phyloP scores from a whole-genome alignment of 2,113 vertebrate species.

The Parotia lawesii region DNA sequence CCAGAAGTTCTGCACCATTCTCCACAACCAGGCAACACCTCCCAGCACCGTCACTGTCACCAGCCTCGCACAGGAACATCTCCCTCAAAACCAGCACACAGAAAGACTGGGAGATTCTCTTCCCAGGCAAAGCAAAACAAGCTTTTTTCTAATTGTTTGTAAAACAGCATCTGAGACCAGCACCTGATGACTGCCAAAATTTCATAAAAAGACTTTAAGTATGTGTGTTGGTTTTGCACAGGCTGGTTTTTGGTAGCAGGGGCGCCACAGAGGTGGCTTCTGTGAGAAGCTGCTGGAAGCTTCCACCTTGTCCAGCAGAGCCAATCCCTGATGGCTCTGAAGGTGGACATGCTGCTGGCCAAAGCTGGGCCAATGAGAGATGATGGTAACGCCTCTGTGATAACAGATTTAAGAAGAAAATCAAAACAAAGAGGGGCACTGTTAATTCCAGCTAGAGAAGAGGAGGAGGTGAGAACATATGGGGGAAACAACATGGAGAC shows the following conservation, averaged over 20 bases:
- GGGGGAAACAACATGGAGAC: too few relatives aligned
- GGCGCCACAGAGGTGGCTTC: not conserved
- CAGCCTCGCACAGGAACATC: rapidly evolving
- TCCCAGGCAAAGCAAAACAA: not conserved
- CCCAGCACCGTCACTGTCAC: not conserved
- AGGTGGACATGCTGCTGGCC: not conserved
- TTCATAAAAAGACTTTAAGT: not conserved
- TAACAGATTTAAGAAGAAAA: too few relatives aligned
- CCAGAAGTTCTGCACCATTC: not conserved
- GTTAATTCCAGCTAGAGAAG: too few relatives aligned
- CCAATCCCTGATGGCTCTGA: not conserved
- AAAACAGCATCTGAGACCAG: not conserved
- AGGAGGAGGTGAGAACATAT: too few relatives aligned
- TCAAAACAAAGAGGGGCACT: too few relatives aligned
- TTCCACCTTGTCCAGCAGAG: not conserved
- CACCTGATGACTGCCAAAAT: not conserved
- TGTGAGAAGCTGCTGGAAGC: not conserved
- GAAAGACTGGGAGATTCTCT: not conserved
- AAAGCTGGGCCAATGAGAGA: not conserved
- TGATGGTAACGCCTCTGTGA: too few relatives aligned
- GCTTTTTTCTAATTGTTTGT: not conserved
- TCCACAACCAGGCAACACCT: not conserved
- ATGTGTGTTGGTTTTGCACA: not conserved
- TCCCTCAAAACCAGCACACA: not conserved
- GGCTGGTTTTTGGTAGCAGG: not conserved